A percentile compares a stretch with the other conserved stretches of the same genome.
phyloP scores from a whole-genome alignment of 2,888 invertebrate genomes.

The Carterocephalus palaemon region DNA sequence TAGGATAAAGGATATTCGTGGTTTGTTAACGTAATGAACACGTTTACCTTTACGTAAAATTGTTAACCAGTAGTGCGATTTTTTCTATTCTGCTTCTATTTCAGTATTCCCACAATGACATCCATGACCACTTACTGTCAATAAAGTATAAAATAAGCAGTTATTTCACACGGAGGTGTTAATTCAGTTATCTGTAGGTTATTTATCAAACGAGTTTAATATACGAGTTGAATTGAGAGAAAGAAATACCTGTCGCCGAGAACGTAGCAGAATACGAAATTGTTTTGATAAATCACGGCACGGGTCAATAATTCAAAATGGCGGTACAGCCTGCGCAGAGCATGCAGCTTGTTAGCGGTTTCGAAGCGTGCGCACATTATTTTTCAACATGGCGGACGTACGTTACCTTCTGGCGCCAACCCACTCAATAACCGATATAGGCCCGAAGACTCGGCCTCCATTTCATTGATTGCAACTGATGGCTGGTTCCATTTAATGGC shows the following conservation, averaged over 20 bases:
- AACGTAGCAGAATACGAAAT: slow-evolving; percentile 26
- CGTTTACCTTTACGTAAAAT: slow-evolving; percentile 21
- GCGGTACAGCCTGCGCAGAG: slow-evolving; percentile 26
- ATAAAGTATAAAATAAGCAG: slow-evolving; percentile 46
- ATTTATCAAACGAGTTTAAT: slow-evolving; percentile 45
- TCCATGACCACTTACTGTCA: slow-evolving; percentile 46
- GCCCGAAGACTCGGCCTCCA: slow-evolving; percentile 42
- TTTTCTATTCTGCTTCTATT: slow-evolving; percentile 37
- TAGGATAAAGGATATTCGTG: slow-evolving; percentile 13
- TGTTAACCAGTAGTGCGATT: slow-evolving; percentile 33
- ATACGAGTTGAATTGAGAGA: slow-evolving; percentile 8
- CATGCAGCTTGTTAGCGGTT: slow-evolving; percentile 45
- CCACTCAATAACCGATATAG: slow-evolving; percentile 47
- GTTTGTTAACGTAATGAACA: slow-evolving; percentile 23
- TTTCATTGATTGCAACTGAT: slow-evolving; percentile 40
- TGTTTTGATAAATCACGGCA: slow-evolving; percentile 43
- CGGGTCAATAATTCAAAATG: slow-evolving; percentile 46
- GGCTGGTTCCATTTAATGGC: slow-evolving; percentile 20
- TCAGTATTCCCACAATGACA: slow-evolving; percentile 38
- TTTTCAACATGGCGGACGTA: slow-evolving; percentile 50
- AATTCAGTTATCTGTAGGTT: slow-evolving; percentile 52
- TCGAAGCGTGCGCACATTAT: slow-evolving; percentile 43
- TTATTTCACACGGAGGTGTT: slow-evolving; percentile 51
- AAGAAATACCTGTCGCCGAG: slow-evolving; percentile 42
- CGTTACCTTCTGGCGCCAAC: slow-evolving; percentile 50